Base-by-base conservation (phyloP, 2,888 invertebrate species). In the Hetaerina titia region DNA sequence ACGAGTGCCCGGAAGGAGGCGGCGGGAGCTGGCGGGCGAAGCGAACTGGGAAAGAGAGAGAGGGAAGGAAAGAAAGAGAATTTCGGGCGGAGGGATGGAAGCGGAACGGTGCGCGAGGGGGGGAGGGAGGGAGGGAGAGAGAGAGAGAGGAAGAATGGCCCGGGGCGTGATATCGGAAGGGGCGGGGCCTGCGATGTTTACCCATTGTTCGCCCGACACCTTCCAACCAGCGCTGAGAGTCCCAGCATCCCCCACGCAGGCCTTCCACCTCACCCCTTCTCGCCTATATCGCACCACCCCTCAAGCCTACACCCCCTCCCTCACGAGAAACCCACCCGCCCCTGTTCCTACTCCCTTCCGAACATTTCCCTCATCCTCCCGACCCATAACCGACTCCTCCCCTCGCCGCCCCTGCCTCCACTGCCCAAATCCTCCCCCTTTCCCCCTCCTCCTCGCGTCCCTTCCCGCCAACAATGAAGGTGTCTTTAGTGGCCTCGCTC, bases 131-230 rank as follows among this genome's bases (percentile, higher is more conserved):
- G 57, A 58, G 17, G 8, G 69, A 31, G 63, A 31, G 64, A 31
- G 63, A 19, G 17, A 90, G 45, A 19, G 19, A 90, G 63, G 31
- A 25, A 90, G 31, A 69, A 69, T 22, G n/a, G 92, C 31, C 25
- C 15, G 64, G 92, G 92, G 92, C 92, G 92, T 74, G 92, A 69
- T 69, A 57, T 56, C 64, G 45, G 81, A 81, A 63, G 92, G 92
- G 92, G 92, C 69, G 92, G 69, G 64, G 92, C 92, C n/a, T 92
- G 56, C 64, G 69, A 64, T 92, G 92, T 92, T 92, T 92, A 74
- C 69, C 74, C 69, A 92, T 92, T 92, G 92, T 92, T 92, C 69
- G 69, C 74, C 56, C 69, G 31, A 92, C 92, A 74, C 92, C 56
- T 92, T 69, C 92, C 92, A 56, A 92, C 92, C 92, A 92, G 69